phyloP scores from a whole-genome alignment of 2,888 invertebrate species.

The Caenorhabditis japonica region DNA sequence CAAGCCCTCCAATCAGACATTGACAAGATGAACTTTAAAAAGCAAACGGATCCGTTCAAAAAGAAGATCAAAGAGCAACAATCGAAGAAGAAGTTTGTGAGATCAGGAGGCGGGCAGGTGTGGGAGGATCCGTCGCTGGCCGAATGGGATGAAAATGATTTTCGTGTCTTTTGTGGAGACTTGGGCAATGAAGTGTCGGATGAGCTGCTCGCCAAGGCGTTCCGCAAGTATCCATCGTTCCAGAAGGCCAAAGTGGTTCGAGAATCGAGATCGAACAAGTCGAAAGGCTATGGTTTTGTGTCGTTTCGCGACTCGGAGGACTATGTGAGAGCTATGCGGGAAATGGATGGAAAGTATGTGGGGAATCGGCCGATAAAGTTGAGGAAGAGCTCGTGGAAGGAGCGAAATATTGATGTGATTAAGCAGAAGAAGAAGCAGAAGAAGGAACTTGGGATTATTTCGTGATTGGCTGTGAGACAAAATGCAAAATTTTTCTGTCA shows the following conservation, averaged over 20 bases:
- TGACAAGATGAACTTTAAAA: constrained; percentile 69
- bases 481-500: too few relatives aligned
- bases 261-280: constrained; percentile 96
- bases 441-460: constrained; percentile 82
- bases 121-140: constrained; percentile 95
- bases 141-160: constrained; percentile 98
- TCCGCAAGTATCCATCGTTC: constrained; percentile 88
- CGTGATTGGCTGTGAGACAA: neutral
- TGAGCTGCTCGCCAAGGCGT: constrained; percentile 93
- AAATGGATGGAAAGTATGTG: constrained; percentile 99
- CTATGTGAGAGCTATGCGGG: constrained; percentile 97
- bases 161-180: constrained; percentile 98
- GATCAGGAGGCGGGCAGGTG: constrained; percentile 79
- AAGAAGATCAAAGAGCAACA: constrained; percentile 68
- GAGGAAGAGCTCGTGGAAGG: constrained; percentile 95
- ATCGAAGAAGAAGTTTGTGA: constrained; percentile 74
- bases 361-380: constrained; percentile 98
- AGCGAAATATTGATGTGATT: constrained; percentile 88
- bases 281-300: constrained; percentile 98
- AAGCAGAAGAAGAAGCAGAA: constrained; percentile 96
- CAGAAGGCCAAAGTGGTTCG: constrained; percentile 93
- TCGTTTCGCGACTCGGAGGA: constrained; percentile 88
- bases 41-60: constrained; percentile 61
- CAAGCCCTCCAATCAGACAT: constrained; percentile 68
- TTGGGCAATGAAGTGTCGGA: constrained; percentile 97